phyloP scores from a whole-genome alignment of 2,888 invertebrate genomes.

The Schizaphis graminum region DNA sequence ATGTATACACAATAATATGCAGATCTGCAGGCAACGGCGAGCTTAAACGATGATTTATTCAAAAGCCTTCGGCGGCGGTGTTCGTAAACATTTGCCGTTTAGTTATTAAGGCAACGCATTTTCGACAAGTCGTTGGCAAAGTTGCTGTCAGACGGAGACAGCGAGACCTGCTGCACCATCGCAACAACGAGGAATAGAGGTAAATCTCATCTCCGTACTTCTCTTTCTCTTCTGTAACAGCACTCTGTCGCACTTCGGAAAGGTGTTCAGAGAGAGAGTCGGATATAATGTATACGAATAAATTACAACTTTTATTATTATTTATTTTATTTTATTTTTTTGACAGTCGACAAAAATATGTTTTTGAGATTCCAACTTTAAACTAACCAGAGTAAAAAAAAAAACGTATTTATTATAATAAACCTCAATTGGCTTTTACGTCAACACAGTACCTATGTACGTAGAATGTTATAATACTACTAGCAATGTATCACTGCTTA shows the following conservation, averaged over 20 bases:
- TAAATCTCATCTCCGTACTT: constrained; percentile 39
- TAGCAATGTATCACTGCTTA: background rate
- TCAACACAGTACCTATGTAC: background rate
- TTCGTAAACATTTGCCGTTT: constrained; percentile 59
- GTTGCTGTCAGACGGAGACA: constrained; percentile 29
- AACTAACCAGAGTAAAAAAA: background rate
- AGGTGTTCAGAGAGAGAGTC: constrained; percentile 37
- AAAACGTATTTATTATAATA: background rate
- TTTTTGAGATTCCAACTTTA: constrained; percentile 27
- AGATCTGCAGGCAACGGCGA: constrained; percentile 26
- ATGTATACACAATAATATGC: constrained; percentile 5
- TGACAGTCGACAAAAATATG: constrained; percentile 4
- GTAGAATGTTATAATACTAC: background rate
- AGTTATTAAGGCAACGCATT: constrained; percentile 55
- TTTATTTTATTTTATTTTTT: constrained; percentile 15
- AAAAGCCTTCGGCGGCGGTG: constrained; percentile 44
- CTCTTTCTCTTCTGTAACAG: background rate
- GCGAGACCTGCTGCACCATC: background rate
- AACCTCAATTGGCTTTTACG: constrained; percentile 21
- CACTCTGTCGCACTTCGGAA: background rate
- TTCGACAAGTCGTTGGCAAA: constrained; percentile 56
- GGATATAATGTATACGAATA: constrained; percentile 12
- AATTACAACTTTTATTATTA: constrained; percentile 52
- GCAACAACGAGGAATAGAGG: background rate
- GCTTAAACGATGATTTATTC: constrained; percentile 61